A percentile compares a stretch with the other conserved stretches of the same genome.
Conservation (phyloP, 2,888 invertebrate genomes). For the Epinotia ramella region DNA sequence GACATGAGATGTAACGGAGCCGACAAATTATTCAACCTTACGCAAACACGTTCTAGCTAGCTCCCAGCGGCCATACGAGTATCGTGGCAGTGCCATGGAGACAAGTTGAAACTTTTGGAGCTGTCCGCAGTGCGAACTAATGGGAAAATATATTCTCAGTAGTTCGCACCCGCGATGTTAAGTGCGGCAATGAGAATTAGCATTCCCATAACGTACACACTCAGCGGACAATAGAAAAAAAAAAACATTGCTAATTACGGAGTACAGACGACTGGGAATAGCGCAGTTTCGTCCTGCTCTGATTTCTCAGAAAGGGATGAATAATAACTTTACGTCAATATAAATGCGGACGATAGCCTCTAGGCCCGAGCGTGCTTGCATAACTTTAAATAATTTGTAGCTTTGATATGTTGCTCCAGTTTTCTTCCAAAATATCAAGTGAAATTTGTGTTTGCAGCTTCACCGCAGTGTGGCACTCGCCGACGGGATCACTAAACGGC, state of each 20-base stretch:
- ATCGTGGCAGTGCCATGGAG: background rate
- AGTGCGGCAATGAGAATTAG: too few relatives aligned
- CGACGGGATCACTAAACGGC: constrained; percentile 36
- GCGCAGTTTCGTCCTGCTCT: too few relatives aligned
- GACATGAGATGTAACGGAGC: constrained; percentile 6
- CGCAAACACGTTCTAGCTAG: background rate
- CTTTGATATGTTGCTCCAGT: background rate
- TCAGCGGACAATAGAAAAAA: too few relatives aligned
- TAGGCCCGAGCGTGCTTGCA: background rate
- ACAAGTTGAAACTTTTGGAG: background rate
- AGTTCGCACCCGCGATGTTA: too few relatives aligned
- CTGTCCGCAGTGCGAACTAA: too few relatives aligned
- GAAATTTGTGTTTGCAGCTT: constrained; percentile 76
- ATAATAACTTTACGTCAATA: background rate
- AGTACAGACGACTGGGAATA: too few relatives aligned
- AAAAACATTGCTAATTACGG: too few relatives aligned
- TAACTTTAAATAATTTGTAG: constrained; percentile 7
- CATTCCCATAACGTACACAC: too few relatives aligned
- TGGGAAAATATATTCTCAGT: too few relatives aligned
- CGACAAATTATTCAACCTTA: constrained; percentile 6
- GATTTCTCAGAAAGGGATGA: too few relatives aligned
- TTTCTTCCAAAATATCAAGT: background rate
- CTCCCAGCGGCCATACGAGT: background rate
- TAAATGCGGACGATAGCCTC: background rate
- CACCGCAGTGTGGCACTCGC: constrained; percentile 70